phyloP scores from a whole-genome alignment of 2,797 vertebrate genomes.

The Buceros bicornis region DNA sequence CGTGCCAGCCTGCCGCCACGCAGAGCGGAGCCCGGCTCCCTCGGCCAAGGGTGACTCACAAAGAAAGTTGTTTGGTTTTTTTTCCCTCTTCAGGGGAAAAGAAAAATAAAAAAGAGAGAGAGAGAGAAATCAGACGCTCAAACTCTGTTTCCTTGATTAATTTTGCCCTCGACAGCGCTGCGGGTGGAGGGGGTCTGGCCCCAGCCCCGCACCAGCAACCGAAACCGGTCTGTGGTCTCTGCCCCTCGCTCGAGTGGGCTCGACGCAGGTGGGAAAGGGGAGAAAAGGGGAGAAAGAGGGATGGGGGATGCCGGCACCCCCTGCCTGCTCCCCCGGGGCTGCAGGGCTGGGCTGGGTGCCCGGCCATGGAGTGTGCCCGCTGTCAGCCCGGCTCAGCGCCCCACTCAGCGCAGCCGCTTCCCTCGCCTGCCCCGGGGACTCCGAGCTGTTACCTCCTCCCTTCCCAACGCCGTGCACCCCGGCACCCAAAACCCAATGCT shows the following conservation, averaged over 20 bases:
- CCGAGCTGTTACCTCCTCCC: not conserved
- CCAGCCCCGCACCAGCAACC: not conserved
- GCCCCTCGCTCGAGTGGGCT: fast-evolving
- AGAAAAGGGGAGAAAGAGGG: not conserved
- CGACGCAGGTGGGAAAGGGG: not conserved
- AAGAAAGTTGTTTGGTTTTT: conserved; percentile 5
- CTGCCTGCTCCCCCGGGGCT: not conserved
- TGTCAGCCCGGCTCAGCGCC: not conserved
- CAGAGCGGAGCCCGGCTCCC: not conserved
- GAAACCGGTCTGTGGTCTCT: not conserved
- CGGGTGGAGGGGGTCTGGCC: not conserved
- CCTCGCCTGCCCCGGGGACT: not conserved
- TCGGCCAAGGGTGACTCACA: conserved; percentile 18
- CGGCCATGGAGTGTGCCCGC: not conserved
- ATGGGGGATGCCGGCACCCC: not conserved
- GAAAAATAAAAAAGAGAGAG: not conserved
- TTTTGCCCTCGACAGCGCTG: not conserved
- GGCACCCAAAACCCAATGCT: not conserved
- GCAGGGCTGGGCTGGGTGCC: not conserved
- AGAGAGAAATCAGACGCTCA: not conserved
- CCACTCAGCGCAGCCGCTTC: not conserved
- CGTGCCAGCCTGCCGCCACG: not conserved
- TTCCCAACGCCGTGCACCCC: not conserved
- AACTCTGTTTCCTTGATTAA: not conserved
- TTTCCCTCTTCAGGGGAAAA: not conserved